Conservation (phyloP, 2,888 invertebrate species). For the Girardia tigrina region DNA sequence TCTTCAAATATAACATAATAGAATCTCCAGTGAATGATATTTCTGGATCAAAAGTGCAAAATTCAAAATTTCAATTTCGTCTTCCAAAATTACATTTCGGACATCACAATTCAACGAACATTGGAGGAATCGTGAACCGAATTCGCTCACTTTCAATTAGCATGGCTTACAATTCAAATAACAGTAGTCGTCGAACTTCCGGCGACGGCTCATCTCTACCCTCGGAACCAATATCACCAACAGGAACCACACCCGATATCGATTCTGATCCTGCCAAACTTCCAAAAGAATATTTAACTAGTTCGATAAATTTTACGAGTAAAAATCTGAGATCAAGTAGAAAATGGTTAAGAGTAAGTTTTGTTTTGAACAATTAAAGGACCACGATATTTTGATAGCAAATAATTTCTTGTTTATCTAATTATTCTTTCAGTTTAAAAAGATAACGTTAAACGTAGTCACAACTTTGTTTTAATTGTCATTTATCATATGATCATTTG, state of each 20-base stretch:
- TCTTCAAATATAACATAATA: no score
- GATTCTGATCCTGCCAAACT: conserved; percentile 21
- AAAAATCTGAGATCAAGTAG: not conserved
- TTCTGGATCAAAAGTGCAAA: not conserved
- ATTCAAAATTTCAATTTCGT: not conserved
- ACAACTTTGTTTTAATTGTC: no score
- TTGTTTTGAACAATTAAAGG: no score
- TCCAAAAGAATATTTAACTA: conserved; percentile 1
- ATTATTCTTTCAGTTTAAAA: no score
- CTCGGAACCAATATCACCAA: not conserved
- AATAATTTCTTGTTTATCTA: no score
- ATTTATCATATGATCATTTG: not conserved
- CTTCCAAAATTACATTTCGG: not conserved
- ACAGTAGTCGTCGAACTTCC: not conserved
- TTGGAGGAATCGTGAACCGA: not conserved
- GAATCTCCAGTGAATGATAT: not conserved
- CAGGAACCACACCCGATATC: not conserved
- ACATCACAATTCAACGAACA: not conserved
- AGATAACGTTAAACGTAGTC: no score
- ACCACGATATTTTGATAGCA: no score
- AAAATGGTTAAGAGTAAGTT: not conserved
- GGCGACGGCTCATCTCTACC: not conserved
- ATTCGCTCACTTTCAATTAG: not conserved
- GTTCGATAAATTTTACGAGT: not conserved
- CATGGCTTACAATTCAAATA: not conserved